Evolutionary conservation across 1,140 invertebrate species (phyloP), one percentile per base, ranked within the genome.

Genomic region (Drosophila repletoides): DNA sequence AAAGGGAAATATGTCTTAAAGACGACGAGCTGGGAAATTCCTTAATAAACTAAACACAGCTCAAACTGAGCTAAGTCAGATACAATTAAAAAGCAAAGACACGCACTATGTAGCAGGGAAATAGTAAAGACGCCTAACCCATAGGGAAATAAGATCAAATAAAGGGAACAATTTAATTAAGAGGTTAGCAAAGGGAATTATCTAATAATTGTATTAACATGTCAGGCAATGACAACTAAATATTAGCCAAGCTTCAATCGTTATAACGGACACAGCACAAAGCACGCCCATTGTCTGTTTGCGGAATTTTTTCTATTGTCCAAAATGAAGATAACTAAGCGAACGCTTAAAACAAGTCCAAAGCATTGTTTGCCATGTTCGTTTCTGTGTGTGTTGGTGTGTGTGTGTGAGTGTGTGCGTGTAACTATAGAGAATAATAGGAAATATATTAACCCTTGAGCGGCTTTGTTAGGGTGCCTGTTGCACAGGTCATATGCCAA

Each of bases 371-470:
- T 15, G 7, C 6, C 4, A 22, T 17, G 22, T 24, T 34, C 15
- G 41, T 29, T 1, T 17, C 7, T 21, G 45, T 45, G 33, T 22
- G 46, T 22, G 21, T 55, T 14, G 36, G 26, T 48, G 46, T 40
- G 48, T 14, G 38, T 34, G 46, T 29, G 29, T 28, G 12, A 70
- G 45, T n/a, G n/a, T n/a, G n/a, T n/a, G n/a, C n/a, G n/a, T n/a
- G n/a, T n/a, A n/a, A n/a, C n/a, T n/a, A n/a, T n/a, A n/a, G n/a
- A n/a, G n/a, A n/a, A n/a, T 53, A 71, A 67, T 67, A 29, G 55
- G 38, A 60, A 72, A 72, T 67, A 28, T 31, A 67, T 76, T 73
- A 74, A 60, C 76, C 75, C 73, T 72, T 70, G 51, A 48, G 63
- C 40, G 59, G 24, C 63, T 46, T 36, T 68, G 31, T 61, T 53